These are phyloP conservation scores for Petrocephalus sullivani DNA, from an alignment of 2,797 vertebrate genomes.

Conservation along the genomic window DNA sequence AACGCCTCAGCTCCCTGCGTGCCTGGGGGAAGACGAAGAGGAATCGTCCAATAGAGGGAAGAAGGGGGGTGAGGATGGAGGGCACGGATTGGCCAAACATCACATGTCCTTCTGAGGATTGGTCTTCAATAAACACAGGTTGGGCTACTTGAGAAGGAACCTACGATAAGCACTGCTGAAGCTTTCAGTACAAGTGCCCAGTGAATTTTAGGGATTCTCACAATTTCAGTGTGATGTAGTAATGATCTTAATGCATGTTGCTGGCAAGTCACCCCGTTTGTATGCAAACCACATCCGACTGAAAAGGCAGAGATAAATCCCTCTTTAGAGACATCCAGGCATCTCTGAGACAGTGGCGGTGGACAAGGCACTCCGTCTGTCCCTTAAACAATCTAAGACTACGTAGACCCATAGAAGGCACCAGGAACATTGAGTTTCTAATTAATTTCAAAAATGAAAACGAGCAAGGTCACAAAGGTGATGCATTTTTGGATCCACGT, in stretches of 20 bases:
- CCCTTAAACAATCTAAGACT: background rate
- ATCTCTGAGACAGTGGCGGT: background rate
- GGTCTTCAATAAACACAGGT: background rate
- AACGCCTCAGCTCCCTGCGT: slow-evolving; percentile 93
- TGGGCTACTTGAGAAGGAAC: background rate
- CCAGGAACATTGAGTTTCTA: background rate
- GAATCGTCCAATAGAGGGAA: slow-evolving; percentile 31
- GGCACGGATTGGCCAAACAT: slow-evolving; percentile 2
- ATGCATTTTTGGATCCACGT: background rate
- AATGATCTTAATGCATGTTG: background rate
- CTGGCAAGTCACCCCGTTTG: background rate
- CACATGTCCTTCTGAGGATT: background rate
- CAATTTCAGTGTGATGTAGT: background rate
- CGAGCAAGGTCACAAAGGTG: background rate
- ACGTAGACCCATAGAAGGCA: background rate
- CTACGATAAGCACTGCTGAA: background rate
- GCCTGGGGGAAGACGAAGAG: slow-evolving; percentile 59
- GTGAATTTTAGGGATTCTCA: background rate
- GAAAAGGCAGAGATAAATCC: background rate
- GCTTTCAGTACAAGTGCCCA: background rate
- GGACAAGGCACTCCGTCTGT: background rate
- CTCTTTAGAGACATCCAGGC: background rate
- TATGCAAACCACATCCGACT: background rate
- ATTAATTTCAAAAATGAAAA: background rate
- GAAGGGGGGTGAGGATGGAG: slow-evolving; percentile 30